Evolutionary conservation across 2,888 invertebrate genomes (phyloP).

Genomic region (Diploptera punctata): DNA sequence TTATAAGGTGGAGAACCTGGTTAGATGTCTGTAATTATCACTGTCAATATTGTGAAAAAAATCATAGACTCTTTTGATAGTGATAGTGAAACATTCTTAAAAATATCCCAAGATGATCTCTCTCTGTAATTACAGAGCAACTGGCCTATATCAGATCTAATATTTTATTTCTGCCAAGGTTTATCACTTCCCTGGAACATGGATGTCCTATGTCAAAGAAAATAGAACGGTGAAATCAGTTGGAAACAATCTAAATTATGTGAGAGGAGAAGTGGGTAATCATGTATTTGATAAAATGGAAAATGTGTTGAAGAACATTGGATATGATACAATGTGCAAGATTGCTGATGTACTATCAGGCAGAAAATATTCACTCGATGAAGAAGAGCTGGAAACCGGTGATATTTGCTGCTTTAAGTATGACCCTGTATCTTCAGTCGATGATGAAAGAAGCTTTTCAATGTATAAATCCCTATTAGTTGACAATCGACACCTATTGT

Average conservation of each 20-base stretch:
- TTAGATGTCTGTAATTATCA: neutral
- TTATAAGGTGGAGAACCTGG: neutral
- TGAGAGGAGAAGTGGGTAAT: neutral
- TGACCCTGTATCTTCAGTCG: neutral
- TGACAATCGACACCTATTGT: neutral
- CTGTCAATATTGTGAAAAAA: neutral
- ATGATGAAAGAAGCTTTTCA: neutral
- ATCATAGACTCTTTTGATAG: neutral
- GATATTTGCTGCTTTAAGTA: conserved; percentile 12
- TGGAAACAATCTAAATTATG: neutral
- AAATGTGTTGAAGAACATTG: neutral
- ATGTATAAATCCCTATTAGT: neutral
- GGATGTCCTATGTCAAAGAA: neutral
- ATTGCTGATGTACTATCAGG: conserved; percentile 1
- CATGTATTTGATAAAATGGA: neutral
- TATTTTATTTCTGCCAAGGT: neutral
- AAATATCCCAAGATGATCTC: neutral
- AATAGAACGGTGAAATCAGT: conserved; percentile 5
- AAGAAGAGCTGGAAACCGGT: neutral
- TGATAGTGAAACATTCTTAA: conserved; percentile 1
- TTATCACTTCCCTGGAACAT: neutral
- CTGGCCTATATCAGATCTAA: too few relatives aligned
- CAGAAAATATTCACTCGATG: neutral
- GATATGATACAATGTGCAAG: neutral
- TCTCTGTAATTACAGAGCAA: neutral